Evolutionary conservation across 2,113 vertebrate genomes (phyloP), one percentile per base, ranked within the genome.

Genomic region (Orcinus orca): DNA sequence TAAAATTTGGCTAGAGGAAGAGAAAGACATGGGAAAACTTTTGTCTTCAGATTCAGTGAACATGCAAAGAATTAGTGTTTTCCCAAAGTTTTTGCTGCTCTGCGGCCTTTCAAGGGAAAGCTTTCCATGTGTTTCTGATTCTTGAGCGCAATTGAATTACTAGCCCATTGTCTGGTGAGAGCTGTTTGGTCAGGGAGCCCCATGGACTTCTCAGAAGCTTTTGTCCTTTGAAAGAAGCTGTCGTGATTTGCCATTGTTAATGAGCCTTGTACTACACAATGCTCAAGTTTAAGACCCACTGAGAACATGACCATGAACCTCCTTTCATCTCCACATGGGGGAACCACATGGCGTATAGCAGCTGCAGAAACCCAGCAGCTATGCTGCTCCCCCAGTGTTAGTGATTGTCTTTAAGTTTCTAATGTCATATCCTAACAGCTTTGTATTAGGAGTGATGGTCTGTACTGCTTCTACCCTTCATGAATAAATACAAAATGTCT

Each of bases 161-260:
- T 6, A 86, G 71, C 62, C 80, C 71, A 96, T 97, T 98, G 97
- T 97, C 70, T 97, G 95, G 44, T 60, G 85, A 97, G 92, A 96
- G 76, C 93, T 94, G 47, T 97, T 97, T 96, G 92, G 95, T 90
- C 87, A 77, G 74, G 89, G 84, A 97, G 76, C 84, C 95, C 92
- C 23, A 38, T 55, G 88, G 96, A 80, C 92, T 97, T 96, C 96
- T 96, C 74, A 76, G 95, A 93, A 95, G 84, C 93, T 82, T 97
- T 98, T 95, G 36, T 97, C 76, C 94, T 97, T 95, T 98, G 88
- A 96, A 96, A 97, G 85, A 95, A 93, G 95, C 90, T 95, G 88
- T 97, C 90, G 95, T 97, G 97, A 97, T 97, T 98, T 97, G 76
- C 90, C 92, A 95, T 97, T 98, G 97, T 98, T 96, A 93, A 96